phyloP scores from a whole-genome alignment of 2,888 invertebrate genomes.

The Xestobium rufovillosum region DNA sequence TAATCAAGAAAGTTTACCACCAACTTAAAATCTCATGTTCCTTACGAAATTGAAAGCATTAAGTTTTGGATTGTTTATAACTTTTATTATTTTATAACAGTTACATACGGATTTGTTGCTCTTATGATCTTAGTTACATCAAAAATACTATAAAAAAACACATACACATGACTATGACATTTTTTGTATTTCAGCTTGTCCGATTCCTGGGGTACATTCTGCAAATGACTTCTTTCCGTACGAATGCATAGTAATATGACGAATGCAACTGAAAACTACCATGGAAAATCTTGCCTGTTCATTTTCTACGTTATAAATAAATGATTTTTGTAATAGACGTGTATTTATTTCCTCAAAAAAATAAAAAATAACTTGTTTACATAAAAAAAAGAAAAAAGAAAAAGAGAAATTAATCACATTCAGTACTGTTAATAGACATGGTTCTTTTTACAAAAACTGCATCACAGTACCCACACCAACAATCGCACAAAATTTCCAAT shows the following conservation, averaged over 20 bases:
- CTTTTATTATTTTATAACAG: too few species aligned
- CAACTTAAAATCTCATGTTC: too few species aligned
- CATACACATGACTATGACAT: too few species aligned
- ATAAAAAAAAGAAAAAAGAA: too few species aligned
- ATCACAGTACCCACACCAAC: constrained; percentile 43
- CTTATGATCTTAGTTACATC: too few species aligned
- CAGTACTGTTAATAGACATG: not conserved
- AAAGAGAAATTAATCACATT: too few species aligned
- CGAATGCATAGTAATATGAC: constrained; percentile 63
- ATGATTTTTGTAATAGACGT: constrained; percentile 32
- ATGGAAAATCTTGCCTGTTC: constrained; percentile 8
- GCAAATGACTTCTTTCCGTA: constrained; percentile 49
- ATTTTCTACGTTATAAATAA: not conserved
- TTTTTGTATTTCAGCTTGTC: constrained; percentile 54
- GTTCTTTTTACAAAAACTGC: constrained; percentile 39
- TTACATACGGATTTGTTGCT: too few species aligned
- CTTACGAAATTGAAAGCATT: too few species aligned
- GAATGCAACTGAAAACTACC: too few species aligned
- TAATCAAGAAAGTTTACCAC: too few species aligned
- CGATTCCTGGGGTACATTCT: constrained; percentile 44
- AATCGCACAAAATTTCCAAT: constrained; percentile 15
- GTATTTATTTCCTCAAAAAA: constrained; percentile 43
- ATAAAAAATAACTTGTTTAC: constrained; percentile 41
- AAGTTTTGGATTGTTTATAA: too few species aligned
- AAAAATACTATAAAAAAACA: too few species aligned